A percentile compares a stretch with the other conserved stretches of the same genome.
These are phyloP conservation scores for Crotalus helleri DNA, from an alignment of 2,113 vertebrate species.

Conservation along the genomic window DNA sequence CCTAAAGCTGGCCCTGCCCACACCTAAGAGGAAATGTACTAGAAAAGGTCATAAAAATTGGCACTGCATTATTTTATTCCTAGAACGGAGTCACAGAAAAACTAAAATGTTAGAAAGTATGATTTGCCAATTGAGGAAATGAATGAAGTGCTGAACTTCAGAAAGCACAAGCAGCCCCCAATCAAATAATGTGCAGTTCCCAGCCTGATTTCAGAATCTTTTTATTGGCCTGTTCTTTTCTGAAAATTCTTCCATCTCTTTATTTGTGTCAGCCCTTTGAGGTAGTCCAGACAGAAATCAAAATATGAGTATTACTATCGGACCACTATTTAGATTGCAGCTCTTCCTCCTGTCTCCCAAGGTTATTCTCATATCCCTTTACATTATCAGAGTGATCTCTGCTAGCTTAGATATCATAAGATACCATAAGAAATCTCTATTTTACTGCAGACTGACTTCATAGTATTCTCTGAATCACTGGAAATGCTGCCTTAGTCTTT, in stretches of 20 bases:
- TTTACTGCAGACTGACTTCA: neutral
- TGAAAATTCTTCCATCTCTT: neutral
- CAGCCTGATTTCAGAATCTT: neutral
- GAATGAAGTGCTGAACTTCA: neutral
- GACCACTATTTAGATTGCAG: neutral
- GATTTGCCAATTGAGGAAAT: neutral
- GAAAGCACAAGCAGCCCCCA: neutral
- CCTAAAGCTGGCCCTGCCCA: neutral
- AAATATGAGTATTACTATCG: neutral
- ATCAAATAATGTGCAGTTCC: neutral
- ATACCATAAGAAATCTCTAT: neutral
- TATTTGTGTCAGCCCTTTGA: neutral
- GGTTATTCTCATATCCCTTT: neutral
- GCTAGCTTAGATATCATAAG: neutral
- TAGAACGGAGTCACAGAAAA: neutral
- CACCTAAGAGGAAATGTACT: neutral
- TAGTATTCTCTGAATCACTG: neutral
- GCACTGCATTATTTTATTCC: neutral
- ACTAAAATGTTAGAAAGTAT: neutral
- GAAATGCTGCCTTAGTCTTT: neutral
- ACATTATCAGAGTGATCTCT: neutral
- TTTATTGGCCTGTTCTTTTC: neutral
- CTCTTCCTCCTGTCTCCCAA: neutral
- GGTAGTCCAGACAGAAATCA: neutral
- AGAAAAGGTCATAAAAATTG: neutral